Evolutionary conservation across 2,888 invertebrate species (phyloP).

Genomic region (Lagria hirta): DNA sequence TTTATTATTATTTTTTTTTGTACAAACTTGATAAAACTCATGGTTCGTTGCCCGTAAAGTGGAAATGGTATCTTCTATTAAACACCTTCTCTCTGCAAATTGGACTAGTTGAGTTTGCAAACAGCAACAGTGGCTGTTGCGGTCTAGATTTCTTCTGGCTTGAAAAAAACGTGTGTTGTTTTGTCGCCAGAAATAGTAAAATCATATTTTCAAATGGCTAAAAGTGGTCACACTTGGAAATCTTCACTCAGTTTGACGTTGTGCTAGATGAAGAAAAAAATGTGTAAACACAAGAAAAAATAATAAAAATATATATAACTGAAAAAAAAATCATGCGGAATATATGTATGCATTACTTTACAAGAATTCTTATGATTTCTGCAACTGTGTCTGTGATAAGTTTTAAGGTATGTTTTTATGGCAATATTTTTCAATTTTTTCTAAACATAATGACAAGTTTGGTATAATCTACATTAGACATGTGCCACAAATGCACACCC

Average conservation of each 20-base stretch:
- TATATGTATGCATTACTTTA: slow-evolving; percentile 31
- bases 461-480: too few relatives aligned
- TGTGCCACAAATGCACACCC: too few relatives aligned
- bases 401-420: slow-evolving; percentile 16
- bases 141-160: neutral
- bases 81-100: slow-evolving; percentile 42
- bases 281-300: slow-evolving; percentile 9
- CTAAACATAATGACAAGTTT: neutral
- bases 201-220: too few relatives aligned
- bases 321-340: slow-evolving; percentile 36
- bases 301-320: too few relatives aligned
- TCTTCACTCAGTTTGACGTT: too few relatives aligned
- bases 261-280: slow-evolving; percentile 7
- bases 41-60: slow-evolving; percentile 47
- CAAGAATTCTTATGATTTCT: slow-evolving; percentile 31
- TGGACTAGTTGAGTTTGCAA: slow-evolving; percentile 41
- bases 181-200: slow-evolving; percentile 2
- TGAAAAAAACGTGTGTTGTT: slow-evolving; percentile 1
- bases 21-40: slow-evolving; percentile 39
- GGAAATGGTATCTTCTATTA: slow-evolving; percentile 48
- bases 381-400: slow-evolving; percentile 27
- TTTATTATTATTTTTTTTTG: too few relatives aligned
- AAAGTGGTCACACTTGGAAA: too few relatives aligned
- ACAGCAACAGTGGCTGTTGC: slow-evolving; percentile 25
- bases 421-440: neutral